Evolutionary conservation across 2,888 invertebrate species (phyloP).

Genomic region (Brachycybe producta): DNA sequence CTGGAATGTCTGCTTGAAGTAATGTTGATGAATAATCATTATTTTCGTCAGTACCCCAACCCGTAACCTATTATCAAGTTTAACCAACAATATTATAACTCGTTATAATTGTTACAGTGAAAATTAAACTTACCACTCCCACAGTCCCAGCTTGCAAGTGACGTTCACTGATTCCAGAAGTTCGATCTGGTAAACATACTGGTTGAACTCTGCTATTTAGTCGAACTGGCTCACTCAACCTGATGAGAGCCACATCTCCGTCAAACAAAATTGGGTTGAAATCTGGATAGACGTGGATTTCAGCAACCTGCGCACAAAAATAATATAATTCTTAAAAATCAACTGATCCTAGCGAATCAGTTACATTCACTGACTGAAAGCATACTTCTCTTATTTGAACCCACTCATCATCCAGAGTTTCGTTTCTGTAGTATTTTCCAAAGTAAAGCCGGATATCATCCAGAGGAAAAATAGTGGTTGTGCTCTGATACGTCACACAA

Average conservation of each 20-base stretch:
- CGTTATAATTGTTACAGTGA: background rate
- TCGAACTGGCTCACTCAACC: slow-evolving; percentile 20
- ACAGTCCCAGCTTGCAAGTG: slow-evolving; percentile 22
- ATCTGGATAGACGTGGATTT: slow-evolving; percentile 23
- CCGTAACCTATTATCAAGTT: slow-evolving; percentile 21
- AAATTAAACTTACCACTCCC: slow-evolving; percentile 20
- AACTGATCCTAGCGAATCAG: background rate
- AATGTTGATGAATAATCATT: slow-evolving; percentile 20
- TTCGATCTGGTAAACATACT: slow-evolving; percentile 21
- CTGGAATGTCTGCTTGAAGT: slow-evolving; percentile 22
- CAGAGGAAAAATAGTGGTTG: slow-evolving; percentile 6
- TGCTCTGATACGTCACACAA: slow-evolving; percentile 21
- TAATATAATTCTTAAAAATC: background rate
- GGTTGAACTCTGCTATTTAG: slow-evolving; percentile 23
- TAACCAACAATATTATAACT: background rate
- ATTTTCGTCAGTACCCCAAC: slow-evolving; percentile 25
- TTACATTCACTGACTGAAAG: too few relatives aligned
- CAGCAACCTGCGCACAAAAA: slow-evolving; percentile 18
- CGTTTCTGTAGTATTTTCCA: slow-evolving; percentile 23
- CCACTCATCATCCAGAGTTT: slow-evolving; percentile 21
- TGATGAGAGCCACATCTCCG: slow-evolving; percentile 24
- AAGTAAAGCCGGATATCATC: slow-evolving; percentile 22
- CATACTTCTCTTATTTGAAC: slow-evolving; percentile 23
- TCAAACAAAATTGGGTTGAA: slow-evolving; percentile 23
- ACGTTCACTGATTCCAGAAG: slow-evolving; percentile 19